Conservation (phyloP, 2,113 vertebrate genomes). For the Poeciliopsis prolifica region DNA sequence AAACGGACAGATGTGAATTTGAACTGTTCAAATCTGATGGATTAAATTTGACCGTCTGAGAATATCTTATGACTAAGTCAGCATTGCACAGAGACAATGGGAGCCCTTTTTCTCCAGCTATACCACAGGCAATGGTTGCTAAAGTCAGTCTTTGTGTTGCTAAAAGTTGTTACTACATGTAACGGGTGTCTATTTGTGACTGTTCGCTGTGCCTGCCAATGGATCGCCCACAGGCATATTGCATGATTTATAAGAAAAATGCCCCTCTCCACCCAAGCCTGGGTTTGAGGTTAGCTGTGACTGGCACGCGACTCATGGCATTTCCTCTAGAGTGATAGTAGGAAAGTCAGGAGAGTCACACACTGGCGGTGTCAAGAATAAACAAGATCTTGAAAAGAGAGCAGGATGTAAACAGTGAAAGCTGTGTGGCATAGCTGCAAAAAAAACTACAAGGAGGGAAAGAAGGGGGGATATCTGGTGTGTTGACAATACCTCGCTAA, state of each 20-base stretch:
- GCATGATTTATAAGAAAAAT: constrained; percentile 74
- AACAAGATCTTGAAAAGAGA: constrained; percentile 57
- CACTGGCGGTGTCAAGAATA: constrained; percentile 52
- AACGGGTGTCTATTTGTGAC: constrained; percentile 66
- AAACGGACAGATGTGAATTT: constrained; percentile 11
- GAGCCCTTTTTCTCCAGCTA: constrained; percentile 23
- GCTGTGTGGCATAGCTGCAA: constrained; percentile 48
- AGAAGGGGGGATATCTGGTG: background rate
- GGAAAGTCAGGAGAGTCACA: constrained; percentile 67
- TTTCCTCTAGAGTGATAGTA: constrained; percentile 69
- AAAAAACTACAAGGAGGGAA: constrained; percentile 13
- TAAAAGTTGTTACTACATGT: constrained; percentile 65
- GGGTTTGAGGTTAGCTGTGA: constrained; percentile 69
- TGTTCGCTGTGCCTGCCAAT: constrained; percentile 51
- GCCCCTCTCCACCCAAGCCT: constrained; percentile 65
- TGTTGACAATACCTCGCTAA: too few species aligned
- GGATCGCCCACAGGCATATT: constrained; percentile 68
- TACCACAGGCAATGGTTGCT: constrained; percentile 47
- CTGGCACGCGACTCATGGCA: constrained; percentile 74
- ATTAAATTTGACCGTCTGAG: constrained; percentile 27
- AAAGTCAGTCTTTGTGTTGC: constrained; percentile 68
- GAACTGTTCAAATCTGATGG: constrained; percentile 16
- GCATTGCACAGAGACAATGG: constrained; percentile 37
- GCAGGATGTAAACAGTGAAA: constrained; percentile 58
- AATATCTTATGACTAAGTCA: constrained; percentile 46